A percentile compares a stretch with the other conserved stretches of the same genome.
phyloP scores from a whole-genome alignment of 2,888 invertebrate genomes.

The Podabrus alpinus region DNA sequence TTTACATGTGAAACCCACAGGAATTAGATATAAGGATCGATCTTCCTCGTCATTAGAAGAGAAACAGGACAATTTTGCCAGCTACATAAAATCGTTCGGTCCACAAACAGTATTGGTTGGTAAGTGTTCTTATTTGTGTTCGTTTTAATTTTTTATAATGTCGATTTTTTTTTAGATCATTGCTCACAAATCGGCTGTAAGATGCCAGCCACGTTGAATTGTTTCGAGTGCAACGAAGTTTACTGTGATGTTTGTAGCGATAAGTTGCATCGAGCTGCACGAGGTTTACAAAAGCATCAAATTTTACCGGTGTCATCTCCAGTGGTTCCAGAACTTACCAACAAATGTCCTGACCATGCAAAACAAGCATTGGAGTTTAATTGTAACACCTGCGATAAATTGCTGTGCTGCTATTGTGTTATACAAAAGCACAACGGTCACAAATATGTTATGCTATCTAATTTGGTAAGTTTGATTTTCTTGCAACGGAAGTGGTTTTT shows the following conservation, averaged over 20 bases:
- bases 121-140: background rate
- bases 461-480: slow-evolving; percentile 48
- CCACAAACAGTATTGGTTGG: background rate
- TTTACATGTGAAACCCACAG: slow-evolving; percentile 30
- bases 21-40: slow-evolving; percentile 9
- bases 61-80: background rate
- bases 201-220: slow-evolving; percentile 41
- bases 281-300: slow-evolving; percentile 47
- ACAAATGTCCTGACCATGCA: slow-evolving; percentile 46
- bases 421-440: slow-evolving; percentile 52
- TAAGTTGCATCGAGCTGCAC: slow-evolving; percentile 49
- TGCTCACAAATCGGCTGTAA: slow-evolving; percentile 38
- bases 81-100: background rate
- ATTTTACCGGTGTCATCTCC: slow-evolving; percentile 23
- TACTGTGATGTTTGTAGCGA: slow-evolving; percentile 45
- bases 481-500: background rate
- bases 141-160: background rate
- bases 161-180: slow-evolving; percentile 13
- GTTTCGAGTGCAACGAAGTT: slow-evolving; percentile 45
- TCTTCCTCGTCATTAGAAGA: background rate
- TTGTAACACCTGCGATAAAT: slow-evolving; percentile 52
- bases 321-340: slow-evolving; percentile 27
- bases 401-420: slow-evolving; percentile 55
- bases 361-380: slow-evolving; percentile 48
- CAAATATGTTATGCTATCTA: slow-evolving; percentile 37